These are phyloP conservation scores for Drosophila sp. DNA, from an alignment of 1,140 invertebrate genomes.

Conservation along the genomic window DNA sequence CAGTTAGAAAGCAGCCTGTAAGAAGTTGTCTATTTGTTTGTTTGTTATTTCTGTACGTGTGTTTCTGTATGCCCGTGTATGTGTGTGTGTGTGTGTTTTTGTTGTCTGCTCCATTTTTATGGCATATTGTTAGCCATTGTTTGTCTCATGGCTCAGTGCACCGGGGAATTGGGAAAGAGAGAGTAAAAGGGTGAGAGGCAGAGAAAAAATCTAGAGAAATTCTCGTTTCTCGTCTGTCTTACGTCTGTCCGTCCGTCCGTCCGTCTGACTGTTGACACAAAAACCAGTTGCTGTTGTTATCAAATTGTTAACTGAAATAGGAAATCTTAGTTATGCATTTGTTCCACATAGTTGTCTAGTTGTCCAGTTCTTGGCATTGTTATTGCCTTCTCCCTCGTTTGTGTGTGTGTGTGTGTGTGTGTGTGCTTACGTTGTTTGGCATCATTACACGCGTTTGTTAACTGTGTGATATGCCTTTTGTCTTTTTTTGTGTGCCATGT, in stretches of 20 bases:
- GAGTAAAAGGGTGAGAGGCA: neutral
- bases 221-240: constrained; percentile 16
- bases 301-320: constrained; percentile 81
- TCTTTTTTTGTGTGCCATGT: too few species aligned
- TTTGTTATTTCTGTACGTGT: neutral
- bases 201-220: constrained; percentile 37
- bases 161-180: constrained; percentile 9
- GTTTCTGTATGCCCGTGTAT: too few species aligned
- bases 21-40: constrained; percentile 2
- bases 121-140: constrained; percentile 53
- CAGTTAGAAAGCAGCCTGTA: constrained; percentile 10
- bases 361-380: constrained; percentile 22
- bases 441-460: constrained; percentile 67
- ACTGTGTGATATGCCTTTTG: constrained; percentile 57
- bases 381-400: constrained; percentile 9
- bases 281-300: constrained; percentile 61
- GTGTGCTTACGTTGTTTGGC: constrained; percentile 26
- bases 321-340: constrained; percentile 77
- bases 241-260: constrained; percentile 19
- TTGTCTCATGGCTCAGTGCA: constrained; percentile 44
- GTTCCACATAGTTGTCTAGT: constrained; percentile 50
- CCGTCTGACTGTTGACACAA: constrained; percentile 40
- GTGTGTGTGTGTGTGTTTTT: too few species aligned
- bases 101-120: constrained; percentile 31
- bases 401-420: neutral